Conservation (phyloP, 2,888 invertebrate species). For the Lucinisca nassula region DNA sequence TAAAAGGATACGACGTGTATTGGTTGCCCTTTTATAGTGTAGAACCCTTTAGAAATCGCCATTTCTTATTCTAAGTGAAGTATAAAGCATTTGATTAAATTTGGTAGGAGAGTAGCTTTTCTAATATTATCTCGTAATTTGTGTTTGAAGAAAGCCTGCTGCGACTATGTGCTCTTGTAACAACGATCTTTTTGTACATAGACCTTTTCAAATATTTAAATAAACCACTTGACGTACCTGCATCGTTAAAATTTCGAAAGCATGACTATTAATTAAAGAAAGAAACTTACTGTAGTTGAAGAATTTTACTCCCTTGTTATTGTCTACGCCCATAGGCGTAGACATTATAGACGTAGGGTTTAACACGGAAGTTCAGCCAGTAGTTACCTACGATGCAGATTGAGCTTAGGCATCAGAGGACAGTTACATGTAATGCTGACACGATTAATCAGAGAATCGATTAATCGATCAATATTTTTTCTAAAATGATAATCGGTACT, state of each 20-base stretch:
- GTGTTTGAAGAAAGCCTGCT: not conserved
- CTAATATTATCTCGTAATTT: not conserved
- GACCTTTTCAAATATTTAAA: not conserved
- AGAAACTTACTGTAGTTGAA: no score
- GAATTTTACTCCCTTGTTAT: no score
- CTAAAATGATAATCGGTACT: no score
- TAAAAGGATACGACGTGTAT: not conserved
- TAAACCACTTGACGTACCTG: not conserved
- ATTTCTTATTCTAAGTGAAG: not conserved
- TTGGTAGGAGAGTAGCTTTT: not conserved
- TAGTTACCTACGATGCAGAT: no score
- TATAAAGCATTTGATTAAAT: constrained; percentile 9
- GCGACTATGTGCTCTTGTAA: not conserved
- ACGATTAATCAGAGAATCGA: no score
- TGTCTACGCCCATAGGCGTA: no score
- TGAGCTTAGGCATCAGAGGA: no score
- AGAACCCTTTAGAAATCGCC: not conserved
- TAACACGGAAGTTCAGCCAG: no score
- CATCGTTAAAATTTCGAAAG: not conserved
- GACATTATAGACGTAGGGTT: no score
- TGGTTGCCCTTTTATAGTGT: not conserved
- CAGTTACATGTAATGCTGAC: no score
- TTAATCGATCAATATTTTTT: no score
- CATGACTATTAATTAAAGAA: not conserved
- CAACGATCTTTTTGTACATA: not conserved